Conservation (phyloP, 2,113 vertebrate genomes). For the Galeopterus variegatus region DNA sequence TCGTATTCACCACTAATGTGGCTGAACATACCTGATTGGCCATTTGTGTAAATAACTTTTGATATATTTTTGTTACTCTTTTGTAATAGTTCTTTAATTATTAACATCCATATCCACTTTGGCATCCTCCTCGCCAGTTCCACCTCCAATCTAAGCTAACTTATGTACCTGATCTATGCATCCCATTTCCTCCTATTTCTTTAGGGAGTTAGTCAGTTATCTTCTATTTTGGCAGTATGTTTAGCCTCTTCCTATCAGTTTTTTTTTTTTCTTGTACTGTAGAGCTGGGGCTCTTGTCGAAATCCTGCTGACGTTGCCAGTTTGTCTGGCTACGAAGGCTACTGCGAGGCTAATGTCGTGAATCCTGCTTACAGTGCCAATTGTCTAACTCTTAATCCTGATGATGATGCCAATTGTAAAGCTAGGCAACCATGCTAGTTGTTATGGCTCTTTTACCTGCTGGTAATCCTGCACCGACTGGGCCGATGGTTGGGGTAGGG, state of each 20-base stretch:
- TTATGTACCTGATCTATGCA: neutral
- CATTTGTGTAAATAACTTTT: neutral
- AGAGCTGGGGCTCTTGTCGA: too few relatives aligned
- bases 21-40: neutral
- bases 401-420: too few relatives aligned
- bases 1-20: neutral
- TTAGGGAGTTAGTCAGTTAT: slow-evolving; percentile 16
- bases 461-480: too few relatives aligned
- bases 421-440: too few relatives aligned
- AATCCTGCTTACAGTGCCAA: too few relatives aligned
- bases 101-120: neutral
- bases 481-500: too few relatives aligned
- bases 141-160: neutral
- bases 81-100: neutral
- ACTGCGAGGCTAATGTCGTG: too few relatives aligned
- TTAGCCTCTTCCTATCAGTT: neutral
- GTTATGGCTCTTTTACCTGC: too few relatives aligned
- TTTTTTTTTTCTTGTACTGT: too few relatives aligned
- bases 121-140: neutral
- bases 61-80: neutral
- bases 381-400: too few relatives aligned
- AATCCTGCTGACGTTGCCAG: too few relatives aligned
- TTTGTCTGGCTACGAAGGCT: too few relatives aligned
- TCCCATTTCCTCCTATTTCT: neutral
- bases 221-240: neutral